Evolutionary conservation across 2,797 vertebrate genomes (phyloP), one percentile per base, ranked within the genome.

Genomic region (Gymnopithys bicolor): DNA sequence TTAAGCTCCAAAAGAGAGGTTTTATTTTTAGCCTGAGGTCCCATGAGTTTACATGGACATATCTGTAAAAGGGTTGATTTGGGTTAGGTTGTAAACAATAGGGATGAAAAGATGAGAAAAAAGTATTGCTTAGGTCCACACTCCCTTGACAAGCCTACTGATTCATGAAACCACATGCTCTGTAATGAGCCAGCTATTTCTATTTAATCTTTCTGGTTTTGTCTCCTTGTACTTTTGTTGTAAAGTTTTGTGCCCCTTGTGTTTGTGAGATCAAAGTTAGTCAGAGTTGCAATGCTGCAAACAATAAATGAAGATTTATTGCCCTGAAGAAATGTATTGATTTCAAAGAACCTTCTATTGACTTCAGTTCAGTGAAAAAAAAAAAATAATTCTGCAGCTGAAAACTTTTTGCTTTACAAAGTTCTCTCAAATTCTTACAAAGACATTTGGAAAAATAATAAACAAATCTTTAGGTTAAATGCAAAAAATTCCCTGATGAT

Each of bases 361-460:
- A 37, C 69, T 69, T 80, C 11, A 16, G 22, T 68, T 89, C 35
- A 77, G 41, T 84, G 58, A 87, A 90, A 96, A 92, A 76, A 49
- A 90, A 95, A 84, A 45, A 39, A n/a, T n/a, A n/a, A 64, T 48
- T 60, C 80, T 84, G 64, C 48, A 62, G 39, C 39, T 64, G 68
- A 68, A 48, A 95, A 82, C 9, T 35, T 81, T 37, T 78, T 73
- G 45, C 21, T 64, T 94, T 69, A 67, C 43, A 81, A 89, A 84
- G 8, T 73, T 62, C 46, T 79, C 27, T 89, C 49, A 91, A 92
- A 70, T 79, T 56, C 55, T 94, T 74, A 70, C 45, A 89, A 79
- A 91, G 13, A 68, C 30, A 82, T 80, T 63, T 79, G 19, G 83
- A 87, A 94, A 94, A 96, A 82, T 70, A 92, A 85, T 73, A 89